Base-by-base conservation (phyloP, 1,140 invertebrate genomes). In the Rhynchophorus ferrugineus region DNA sequence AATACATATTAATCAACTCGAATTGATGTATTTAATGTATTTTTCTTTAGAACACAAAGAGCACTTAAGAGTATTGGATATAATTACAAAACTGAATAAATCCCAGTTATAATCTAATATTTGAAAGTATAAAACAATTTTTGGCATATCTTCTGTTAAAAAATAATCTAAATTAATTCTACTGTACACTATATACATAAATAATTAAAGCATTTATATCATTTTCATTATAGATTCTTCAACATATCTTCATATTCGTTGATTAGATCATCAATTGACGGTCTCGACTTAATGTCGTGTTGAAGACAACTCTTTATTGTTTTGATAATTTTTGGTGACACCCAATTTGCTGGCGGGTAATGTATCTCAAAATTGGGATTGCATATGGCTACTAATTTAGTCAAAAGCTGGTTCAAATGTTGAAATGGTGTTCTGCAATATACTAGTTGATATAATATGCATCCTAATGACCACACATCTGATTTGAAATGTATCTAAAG, bases 401-500 rank as follows among this genome's bases (percentile, higher is more conserved):
- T 74, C 65, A 78, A 78, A 6, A 84, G 73, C 62, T 86, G 80
- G 9, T 77, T 77, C 36, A 95, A 82, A 66, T 94, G 82, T 24
- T 89, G 82, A 71, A 97, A 98, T 2, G 95, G 95, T 0, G 93
- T 92, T 44, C 78, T 75, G 2, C 91, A 86, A 71, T 95, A 98
- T 8, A 95, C 80, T 67, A 98, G 75, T 68, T 89, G 83, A 69
- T 97, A 98, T 18, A 99, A 75, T 55, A 98, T 99, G 69, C 95
- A 97, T 11, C 95, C 95, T 20, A 98, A 73, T 0, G 93, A 95
- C 95, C 95, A 98, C 11, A 99, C 89, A 71, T 99, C 95, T 9
- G 91, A 91, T 63, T 92, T 94, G 48, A 83, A 87, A 51, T 85
- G 88, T 49, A 97, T 87, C 89, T 95, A 68, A 48, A 76, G 69